Percentiles rank a stretch among this genome's conserved stretches.
phyloP scores from a whole-genome alignment of 2,888 invertebrate genomes.

The Drosophila prolongata region DNA sequence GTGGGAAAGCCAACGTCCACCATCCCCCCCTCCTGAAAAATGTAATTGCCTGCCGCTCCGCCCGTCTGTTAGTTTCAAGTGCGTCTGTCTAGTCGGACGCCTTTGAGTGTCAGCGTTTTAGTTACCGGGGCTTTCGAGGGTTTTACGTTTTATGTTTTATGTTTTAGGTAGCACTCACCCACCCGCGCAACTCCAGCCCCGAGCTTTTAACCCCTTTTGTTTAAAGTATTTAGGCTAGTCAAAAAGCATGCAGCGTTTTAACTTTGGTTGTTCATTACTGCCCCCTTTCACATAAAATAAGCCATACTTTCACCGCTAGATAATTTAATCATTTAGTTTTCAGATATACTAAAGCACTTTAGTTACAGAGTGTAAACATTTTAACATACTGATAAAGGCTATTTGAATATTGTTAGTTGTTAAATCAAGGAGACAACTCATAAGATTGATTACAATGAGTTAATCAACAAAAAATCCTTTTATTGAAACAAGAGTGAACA shows the following conservation, averaged over 20 bases:
- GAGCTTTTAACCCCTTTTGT: slow-evolving; percentile 8
- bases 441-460: too few species aligned
- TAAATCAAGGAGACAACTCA: too few species aligned
- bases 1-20: background rate
- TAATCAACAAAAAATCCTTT: too few species aligned
- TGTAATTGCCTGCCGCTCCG: slow-evolving; percentile 23
- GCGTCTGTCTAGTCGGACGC: slow-evolving; percentile 31
- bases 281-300: background rate
- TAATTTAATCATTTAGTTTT: too few species aligned
- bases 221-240: slow-evolving; percentile 10
- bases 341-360: too few species aligned
- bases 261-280: background rate
- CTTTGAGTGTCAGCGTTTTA: slow-evolving; percentile 32
- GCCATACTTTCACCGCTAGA: background rate
- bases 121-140: slow-evolving; percentile 16
- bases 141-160: slow-evolving; percentile 1
- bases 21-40: background rate
- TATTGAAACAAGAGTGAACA: too few species aligned
- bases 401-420: too few species aligned
- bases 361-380: too few species aligned
- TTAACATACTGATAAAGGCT: too few species aligned
- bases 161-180: slow-evolving; percentile 2
- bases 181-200: background rate
- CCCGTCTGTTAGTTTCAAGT: slow-evolving; percentile 28
- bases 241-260: slow-evolving; percentile 2